These are phyloP conservation scores for Pyxicephalus adspersus DNA, from an alignment of 2,113 vertebrate species.

Conservation along the genomic window DNA sequence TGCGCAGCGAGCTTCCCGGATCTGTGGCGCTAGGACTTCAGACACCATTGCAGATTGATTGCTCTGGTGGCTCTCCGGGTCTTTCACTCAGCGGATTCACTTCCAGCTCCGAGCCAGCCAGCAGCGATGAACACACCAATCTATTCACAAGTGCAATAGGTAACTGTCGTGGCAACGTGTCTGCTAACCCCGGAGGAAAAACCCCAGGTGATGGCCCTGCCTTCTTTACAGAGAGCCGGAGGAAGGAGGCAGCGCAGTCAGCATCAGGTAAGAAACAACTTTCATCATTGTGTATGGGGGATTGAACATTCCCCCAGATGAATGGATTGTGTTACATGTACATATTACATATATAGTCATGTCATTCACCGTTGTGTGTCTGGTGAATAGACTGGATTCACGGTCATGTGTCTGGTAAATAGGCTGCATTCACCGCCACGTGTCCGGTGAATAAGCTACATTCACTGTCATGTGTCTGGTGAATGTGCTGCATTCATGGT, in stretches of 20 bases:
- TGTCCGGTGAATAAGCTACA: no score
- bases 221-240: constrained; percentile 71
- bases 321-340: no score
- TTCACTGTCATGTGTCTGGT: no score
- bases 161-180: constrained; percentile 72
- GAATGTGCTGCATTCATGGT: no score
- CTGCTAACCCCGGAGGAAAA: constrained; percentile 67
- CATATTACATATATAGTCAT: background rate
- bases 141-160: constrained; percentile 89
- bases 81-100: constrained; percentile 74
- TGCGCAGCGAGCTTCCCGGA: constrained; percentile 73
- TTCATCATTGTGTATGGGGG: no score
- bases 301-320: no score
- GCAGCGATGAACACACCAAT: constrained; percentile 84
- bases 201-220: constrained; percentile 70
- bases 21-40: constrained; percentile 72
- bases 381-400: background rate
- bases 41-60: constrained; percentile 78
- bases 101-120: constrained; percentile 70
- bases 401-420: no score
- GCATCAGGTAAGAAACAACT: constrained; percentile 86
- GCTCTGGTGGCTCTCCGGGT: constrained; percentile 66
- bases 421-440: no score
- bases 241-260: constrained; percentile 74
- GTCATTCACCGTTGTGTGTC: background rate